These are phyloP conservation scores for Piscicola geometra DNA, from an alignment of 2,888 invertebrate genomes.

Conservation along the genomic window DNA sequence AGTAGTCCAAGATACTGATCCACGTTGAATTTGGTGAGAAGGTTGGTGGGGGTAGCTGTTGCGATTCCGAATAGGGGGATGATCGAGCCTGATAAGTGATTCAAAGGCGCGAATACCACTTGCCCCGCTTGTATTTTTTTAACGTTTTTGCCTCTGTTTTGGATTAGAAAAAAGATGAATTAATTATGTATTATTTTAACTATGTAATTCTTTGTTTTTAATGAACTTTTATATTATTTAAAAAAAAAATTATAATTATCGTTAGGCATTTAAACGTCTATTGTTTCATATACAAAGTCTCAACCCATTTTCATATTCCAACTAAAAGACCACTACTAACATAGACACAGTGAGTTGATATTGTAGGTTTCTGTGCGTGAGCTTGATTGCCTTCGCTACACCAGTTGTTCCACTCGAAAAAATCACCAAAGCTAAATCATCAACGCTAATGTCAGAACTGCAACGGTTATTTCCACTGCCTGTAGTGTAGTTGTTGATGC, in stretches of 20 bases:
- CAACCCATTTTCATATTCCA: too few species aligned
- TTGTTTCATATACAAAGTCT: too few species aligned
- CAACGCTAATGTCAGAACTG: background rate
- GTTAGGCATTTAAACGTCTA: too few species aligned
- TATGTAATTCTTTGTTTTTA: background rate
- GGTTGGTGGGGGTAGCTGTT: conserved; percentile 19
- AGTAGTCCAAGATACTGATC: conserved; percentile 17
- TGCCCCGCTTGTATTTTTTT: conserved; percentile 24
- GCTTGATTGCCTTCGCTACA: conserved; percentile 34
- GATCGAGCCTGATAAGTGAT: conserved; percentile 26
- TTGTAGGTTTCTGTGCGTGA: conserved; percentile 34
- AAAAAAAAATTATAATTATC: too few species aligned
- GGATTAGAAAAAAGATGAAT: background rate
- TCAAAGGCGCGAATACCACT: conserved; percentile 31
- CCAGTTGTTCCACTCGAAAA: conserved; percentile 41
- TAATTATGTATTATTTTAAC: background rate
- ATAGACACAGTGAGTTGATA: conserved; percentile 17
- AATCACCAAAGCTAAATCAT: conserved; percentile 36
- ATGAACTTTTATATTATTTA: background rate
- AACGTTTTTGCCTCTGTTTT: conserved; percentile 26
- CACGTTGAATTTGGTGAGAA: conserved; percentile 27
- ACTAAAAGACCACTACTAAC: too few species aligned
- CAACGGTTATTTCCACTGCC: too few species aligned
- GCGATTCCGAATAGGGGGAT: conserved; percentile 28
- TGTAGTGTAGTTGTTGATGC: background rate